Percentiles rank a stretch among this genome's conserved stretches.
phyloP scores from a whole-genome alignment of 2,888 invertebrate species.

The Strigamia transsilvanica region DNA sequence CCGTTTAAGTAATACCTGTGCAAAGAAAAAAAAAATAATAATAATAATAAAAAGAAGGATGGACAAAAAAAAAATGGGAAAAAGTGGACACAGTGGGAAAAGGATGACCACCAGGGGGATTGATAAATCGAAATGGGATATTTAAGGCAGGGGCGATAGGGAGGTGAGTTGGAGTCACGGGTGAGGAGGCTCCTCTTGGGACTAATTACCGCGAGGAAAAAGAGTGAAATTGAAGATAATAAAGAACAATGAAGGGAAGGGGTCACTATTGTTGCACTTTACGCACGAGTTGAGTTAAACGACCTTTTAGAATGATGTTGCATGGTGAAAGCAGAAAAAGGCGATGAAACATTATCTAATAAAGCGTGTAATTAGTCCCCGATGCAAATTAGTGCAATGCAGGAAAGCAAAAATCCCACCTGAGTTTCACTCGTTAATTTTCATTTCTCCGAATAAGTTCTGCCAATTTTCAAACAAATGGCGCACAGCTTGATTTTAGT shows the following conservation, averaged over 20 bases:
- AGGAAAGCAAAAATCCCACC: too few species aligned
- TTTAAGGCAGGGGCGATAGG: background rate
- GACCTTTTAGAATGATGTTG: background rate
- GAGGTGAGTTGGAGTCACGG: background rate
- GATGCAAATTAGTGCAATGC: background rate
- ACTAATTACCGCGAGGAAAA: background rate
- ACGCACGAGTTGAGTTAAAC: background rate
- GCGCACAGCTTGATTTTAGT: too few species aligned
- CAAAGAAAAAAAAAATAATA: constrained; percentile 22
- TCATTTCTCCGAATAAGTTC: too few species aligned
- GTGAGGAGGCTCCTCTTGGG: background rate
- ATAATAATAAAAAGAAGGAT: background rate
- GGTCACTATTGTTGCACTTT: background rate
- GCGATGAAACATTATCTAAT: background rate
- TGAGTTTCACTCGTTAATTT: too few species aligned
- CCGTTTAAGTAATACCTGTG: constrained; percentile 55
- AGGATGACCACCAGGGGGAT: background rate
- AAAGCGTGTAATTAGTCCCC: background rate
- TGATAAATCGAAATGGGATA: background rate
- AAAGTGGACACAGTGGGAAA: background rate
- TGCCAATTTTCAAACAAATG: too few species aligned
- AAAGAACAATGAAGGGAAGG: constrained; percentile 8
- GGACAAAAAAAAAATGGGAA: background rate
- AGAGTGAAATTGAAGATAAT: background rate
- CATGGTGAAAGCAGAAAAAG: too few species aligned